These are phyloP conservation scores for Piliocolobus tephrosceles DNA, from an alignment of 2,113 vertebrate genomes.

Conservation along the genomic window DNA sequence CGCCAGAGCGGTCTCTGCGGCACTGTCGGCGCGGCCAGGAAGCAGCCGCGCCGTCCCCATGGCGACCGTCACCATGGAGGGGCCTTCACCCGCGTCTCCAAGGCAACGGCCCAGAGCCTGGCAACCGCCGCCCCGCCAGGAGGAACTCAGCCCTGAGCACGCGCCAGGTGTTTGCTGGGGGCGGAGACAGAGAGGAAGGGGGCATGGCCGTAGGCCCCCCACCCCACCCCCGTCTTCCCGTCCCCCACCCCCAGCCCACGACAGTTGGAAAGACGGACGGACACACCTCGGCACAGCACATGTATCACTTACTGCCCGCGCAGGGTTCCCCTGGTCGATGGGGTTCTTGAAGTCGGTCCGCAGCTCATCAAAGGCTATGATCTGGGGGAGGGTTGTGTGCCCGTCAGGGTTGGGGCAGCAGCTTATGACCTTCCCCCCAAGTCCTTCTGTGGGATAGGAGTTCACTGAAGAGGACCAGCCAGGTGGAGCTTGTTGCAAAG, in stretches of 20 bases:
- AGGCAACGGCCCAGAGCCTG: slow-evolving; percentile 62
- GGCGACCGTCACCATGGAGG: slow-evolving; percentile 73
- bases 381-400: slow-evolving; percentile 80
- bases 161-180: slow-evolving; percentile 67
- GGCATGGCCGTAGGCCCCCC: not conserved
- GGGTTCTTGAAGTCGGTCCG: slow-evolving; percentile 97
- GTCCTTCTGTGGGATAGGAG: not conserved
- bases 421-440: not conserved
- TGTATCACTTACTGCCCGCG: slow-evolving; percentile 92
- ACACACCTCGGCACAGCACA: slow-evolving; percentile 82
- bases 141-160: slow-evolving; percentile 50
- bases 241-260: not conserved
- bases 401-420: slow-evolving; percentile 44
- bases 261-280: slow-evolving; percentile 75
- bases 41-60: slow-evolving; percentile 65
- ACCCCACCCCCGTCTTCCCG: not conserved
- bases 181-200: slow-evolving; percentile 8
- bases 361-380: slow-evolving; percentile 96
- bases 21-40: not conserved
- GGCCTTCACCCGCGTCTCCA: slow-evolving; percentile 73
- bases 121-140: slow-evolving; percentile 58
- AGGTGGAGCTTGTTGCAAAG: not conserved
- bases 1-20: not conserved
- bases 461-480: not conserved
- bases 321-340: slow-evolving; percentile 96